Evolutionary conservation across 2,113 vertebrate genomes (phyloP).

Genomic region (Nyctereutes procyonoides): DNA sequence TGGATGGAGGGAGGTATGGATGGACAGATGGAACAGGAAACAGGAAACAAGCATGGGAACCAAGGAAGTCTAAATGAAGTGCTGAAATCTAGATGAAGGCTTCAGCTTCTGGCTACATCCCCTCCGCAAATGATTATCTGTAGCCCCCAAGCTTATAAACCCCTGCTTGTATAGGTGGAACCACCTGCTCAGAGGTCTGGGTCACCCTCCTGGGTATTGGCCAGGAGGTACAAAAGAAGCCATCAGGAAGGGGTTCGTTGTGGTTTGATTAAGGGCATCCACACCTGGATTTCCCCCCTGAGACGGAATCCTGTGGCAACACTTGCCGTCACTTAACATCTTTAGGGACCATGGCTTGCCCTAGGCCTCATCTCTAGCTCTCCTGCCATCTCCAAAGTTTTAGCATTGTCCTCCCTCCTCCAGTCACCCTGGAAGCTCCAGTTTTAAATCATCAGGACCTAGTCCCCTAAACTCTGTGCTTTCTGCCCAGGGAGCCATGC

Average conservation of each 20-base stretch:
- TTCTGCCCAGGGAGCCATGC: neutral
- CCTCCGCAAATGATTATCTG: neutral
- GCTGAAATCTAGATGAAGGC: neutral
- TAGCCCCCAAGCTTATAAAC: neutral
- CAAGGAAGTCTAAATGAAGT: neutral
- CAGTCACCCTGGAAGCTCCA: neutral
- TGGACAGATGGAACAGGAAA: neutral
- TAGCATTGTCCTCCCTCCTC: neutral
- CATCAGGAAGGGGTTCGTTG: neutral
- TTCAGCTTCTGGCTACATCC: neutral
- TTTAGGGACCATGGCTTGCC: neutral
- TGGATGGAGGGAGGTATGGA: neutral
- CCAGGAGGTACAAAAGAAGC: neutral
- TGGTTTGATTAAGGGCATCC: neutral
- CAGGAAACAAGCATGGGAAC: neutral
- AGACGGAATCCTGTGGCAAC: neutral
- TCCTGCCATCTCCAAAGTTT: neutral
- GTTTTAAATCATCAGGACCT: neutral
- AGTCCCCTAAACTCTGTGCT: neutral
- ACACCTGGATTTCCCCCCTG: neutral
- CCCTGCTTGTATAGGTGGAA: neutral
- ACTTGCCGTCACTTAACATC: neutral
- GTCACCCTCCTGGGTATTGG: neutral
- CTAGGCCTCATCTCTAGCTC: neutral
- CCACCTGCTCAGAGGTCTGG: neutral